Evolutionary conservation across 1,140 invertebrate genomes (phyloP).

Genomic region (Drosophila teissieri): DNA sequence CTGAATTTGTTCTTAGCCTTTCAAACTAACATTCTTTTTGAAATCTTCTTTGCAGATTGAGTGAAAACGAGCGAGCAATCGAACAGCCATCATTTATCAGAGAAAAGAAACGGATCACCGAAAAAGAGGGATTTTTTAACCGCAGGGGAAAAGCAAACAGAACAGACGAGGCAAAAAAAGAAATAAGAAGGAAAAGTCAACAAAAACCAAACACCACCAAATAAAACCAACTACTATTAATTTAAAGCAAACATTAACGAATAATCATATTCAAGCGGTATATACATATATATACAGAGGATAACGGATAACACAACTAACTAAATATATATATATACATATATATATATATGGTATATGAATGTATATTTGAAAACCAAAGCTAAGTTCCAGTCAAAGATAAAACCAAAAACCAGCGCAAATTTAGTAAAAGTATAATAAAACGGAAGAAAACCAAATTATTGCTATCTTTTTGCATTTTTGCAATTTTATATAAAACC

Average conservation of each 20-base stretch:
- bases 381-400: slow-evolving; percentile 72
- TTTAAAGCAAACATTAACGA: slow-evolving; percentile 70
- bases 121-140: slow-evolving; percentile 36
- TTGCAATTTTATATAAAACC: slow-evolving; percentile 84
- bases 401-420: slow-evolving; percentile 54
- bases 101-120: slow-evolving; percentile 42
- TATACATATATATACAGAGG: slow-evolving; percentile 73
- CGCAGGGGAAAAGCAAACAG: neutral
- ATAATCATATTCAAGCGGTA: slow-evolving; percentile 81
- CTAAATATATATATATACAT: slow-evolving; percentile 16
- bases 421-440: slow-evolving; percentile 69
- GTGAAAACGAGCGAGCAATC: slow-evolving; percentile 81
- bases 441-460: slow-evolving; percentile 45
- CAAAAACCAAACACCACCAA: slow-evolving; percentile 84
- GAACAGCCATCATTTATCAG: slow-evolving; percentile 77
- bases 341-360: slow-evolving; percentile 51
- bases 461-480: slow-evolving; percentile 85
- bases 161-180: neutral
- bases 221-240: slow-evolving; percentile 84
- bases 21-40: too few relatives aligned
- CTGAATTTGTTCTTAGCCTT: too few relatives aligned
- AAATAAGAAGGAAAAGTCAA: slow-evolving; percentile 17
- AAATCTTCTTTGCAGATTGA: slow-evolving; percentile 63
- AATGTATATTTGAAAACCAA: slow-evolving; percentile 61
- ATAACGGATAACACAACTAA: slow-evolving; percentile 45